Base-by-base conservation (phyloP, 2,888 invertebrate genomes). In the Temnothorax unifasciatus region DNA sequence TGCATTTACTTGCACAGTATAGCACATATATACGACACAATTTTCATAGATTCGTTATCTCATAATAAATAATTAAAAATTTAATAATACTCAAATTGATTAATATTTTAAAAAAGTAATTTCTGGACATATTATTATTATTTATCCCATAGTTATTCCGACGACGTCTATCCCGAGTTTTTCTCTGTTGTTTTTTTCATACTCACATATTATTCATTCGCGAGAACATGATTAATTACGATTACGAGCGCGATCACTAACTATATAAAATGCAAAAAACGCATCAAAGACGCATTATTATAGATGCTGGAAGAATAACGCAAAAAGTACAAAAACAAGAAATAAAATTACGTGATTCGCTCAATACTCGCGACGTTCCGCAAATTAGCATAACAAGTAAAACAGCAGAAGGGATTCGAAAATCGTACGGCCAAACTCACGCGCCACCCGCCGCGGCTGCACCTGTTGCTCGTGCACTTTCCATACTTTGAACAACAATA, bases 401-500 rank as follows among this genome's bases (percentile, higher is more conserved):
- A 29, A 50, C 13, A 50, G 50, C 50, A 50, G 50, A 50, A 50
- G 29, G 1, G n/a, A 69, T n/a, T 29, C 50, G 50, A 69, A 69
- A 69, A 69, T 50, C 9, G 44, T 3, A 47, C 25, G 18, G 29
- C 29, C 25, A 66, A 66, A 66, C 44, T 66, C 25, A 66, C 21
- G 8, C 44, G 15, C 25, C 21, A 44, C 64, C 64, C 29, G 47
- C 13, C 15, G 25, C 66, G 44, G 29, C 18, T 66, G 44, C 66
- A 66, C 47, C 66, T 66, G 66, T 66, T 66, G 66, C 66, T 47
- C 66, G 3, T 66, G 66, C 47, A 66, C 66, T 66, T 66, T 66
- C 29, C 66, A 18, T 29, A 66, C 25, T 47, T 47, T 47, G 47
- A 66, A 47, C 29, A 66, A 66, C 25, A 66, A 66, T 66, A 47